Conservation (phyloP, 2,888 invertebrate species). For the Sarcophaga subvicina region DNA sequence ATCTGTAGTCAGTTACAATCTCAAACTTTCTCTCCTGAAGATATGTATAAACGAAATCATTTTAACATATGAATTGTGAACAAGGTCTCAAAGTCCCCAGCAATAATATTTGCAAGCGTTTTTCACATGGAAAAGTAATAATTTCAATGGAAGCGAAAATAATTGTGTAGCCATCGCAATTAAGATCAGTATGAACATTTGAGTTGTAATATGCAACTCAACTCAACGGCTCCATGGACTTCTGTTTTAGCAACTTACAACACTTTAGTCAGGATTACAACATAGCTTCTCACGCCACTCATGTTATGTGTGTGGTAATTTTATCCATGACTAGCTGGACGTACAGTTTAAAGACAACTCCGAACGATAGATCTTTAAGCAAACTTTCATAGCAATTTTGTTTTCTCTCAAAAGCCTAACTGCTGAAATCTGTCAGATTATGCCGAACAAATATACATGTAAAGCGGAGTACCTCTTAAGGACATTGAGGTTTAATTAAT, state of each 20-base stretch:
- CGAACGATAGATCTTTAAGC: no score
- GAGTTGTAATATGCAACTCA: conserved; percentile 73
- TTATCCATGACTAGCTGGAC: no score
- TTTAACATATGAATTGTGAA: conserved; percentile 73
- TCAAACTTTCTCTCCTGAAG: conserved; percentile 68
- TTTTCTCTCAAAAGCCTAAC: no score
- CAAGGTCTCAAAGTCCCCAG: conserved; percentile 73
- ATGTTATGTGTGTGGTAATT: no score
- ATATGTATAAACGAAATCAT: conserved; percentile 76
- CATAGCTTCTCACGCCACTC: no score
- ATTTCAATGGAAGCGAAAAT: conserved; percentile 62
- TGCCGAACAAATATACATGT: no score
- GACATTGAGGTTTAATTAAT: no score
- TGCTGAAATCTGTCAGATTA: no score
- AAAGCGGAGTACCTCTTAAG: no score
- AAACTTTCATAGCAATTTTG: no score
- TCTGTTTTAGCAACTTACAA: conserved; percentile 24
- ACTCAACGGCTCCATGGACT: conserved; percentile 64
- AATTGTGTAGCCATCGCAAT: conserved; percentile 74
- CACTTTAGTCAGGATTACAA: no score
- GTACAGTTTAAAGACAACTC: no score
- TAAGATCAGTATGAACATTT: conserved; percentile 72
- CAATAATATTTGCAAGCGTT: conserved; percentile 79
- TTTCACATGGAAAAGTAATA: conserved; percentile 74
- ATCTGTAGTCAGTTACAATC: conserved; percentile 73